A percentile compares a stretch with the other conserved stretches of the same genome.
Evolutionary conservation across 2,797 vertebrate species (phyloP).

Genomic region (Tauraco hartlaubi): DNA sequence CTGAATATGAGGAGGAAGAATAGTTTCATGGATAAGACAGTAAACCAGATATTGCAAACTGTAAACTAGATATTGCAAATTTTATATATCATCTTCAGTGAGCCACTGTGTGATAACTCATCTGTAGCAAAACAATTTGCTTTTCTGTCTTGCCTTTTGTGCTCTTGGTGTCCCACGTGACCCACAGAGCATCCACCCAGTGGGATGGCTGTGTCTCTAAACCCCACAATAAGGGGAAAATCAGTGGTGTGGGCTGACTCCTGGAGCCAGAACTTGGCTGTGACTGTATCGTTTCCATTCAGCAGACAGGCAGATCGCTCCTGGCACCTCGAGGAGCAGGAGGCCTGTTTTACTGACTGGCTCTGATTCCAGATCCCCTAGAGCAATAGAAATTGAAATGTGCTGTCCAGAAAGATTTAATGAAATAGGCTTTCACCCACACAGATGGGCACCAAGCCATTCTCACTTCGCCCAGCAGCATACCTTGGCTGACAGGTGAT

Average conservation of each 20-base stretch:
- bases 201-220: neutral
- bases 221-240: neutral
- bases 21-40: neutral
- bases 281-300: neutral
- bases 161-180: neutral
- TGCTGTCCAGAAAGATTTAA: neutral
- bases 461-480: neutral
- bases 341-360: neutral
- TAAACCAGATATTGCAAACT: neutral
- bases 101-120: neutral
- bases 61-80: neutral
- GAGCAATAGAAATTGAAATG: neutral
- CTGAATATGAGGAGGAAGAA: neutral
- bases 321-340: neutral
- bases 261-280: neutral
- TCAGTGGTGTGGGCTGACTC: neutral
- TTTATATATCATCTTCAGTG: neutral
- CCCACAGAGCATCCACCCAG: neutral
- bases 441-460: neutral
- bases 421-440: neutral
- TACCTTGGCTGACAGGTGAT: neutral
- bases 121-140: neutral
- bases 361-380: constrained; percentile 16
- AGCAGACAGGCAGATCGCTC: neutral
- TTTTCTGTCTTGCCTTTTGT: neutral